phyloP scores from a whole-genome alignment of 2,113 vertebrate species.

The Lichenostomus cassidix region DNA sequence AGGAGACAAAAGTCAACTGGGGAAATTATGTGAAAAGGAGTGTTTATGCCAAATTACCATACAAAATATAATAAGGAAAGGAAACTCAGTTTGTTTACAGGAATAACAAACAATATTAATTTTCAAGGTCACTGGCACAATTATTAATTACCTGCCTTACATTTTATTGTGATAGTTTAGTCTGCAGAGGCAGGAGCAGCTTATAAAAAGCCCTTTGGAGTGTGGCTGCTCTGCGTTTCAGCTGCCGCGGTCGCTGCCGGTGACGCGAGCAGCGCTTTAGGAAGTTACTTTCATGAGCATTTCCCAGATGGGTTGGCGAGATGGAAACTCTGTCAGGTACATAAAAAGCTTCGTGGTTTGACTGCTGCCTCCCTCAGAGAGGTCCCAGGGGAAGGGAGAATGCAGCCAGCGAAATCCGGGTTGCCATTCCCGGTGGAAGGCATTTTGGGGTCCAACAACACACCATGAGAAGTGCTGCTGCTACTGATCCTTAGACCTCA shows the following conservation, averaged over 20 bases:
- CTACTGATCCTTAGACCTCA: background rate
- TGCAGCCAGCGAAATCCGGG: background rate
- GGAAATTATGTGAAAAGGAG: constrained; percentile 83
- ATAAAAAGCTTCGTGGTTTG: constrained; percentile 17
- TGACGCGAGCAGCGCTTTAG: constrained; percentile 14
- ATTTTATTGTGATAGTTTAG: constrained; percentile 74
- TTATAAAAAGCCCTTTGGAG: constrained; percentile 47
- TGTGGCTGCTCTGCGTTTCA: constrained; percentile 28
- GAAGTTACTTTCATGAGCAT: constrained; percentile 62
- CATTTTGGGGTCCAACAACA: background rate
- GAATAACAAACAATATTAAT: constrained; percentile 82
- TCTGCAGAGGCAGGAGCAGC: constrained; percentile 38
- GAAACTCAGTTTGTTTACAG: constrained; percentile 78
- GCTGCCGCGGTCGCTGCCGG: constrained; percentile 27
- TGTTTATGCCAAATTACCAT: constrained; percentile 84
- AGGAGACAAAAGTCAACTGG: constrained; percentile 90
- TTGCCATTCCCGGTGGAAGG: background rate
- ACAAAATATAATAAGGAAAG: constrained; percentile 77
- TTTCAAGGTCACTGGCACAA: constrained; percentile 80
- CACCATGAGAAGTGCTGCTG: background rate
- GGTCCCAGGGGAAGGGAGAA: background rate
- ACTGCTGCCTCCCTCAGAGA: background rate
- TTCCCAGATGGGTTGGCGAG: background rate
- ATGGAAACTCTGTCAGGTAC: constrained; percentile 45
- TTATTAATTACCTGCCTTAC: constrained; percentile 80